Evolutionary conservation across 2,888 invertebrate genomes (phyloP).

Genomic region (Cataglyphis cursor): DNA sequence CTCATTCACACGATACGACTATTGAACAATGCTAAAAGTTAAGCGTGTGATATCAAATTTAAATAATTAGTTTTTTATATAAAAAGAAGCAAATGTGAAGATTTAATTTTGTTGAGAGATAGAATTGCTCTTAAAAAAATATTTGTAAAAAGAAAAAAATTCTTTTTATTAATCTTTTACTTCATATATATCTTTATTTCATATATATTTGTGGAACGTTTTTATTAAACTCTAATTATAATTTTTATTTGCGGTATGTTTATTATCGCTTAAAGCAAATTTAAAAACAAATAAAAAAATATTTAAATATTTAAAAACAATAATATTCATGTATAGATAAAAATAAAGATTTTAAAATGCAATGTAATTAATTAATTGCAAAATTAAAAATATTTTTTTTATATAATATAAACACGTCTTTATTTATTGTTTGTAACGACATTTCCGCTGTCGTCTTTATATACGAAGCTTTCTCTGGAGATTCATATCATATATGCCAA

Average conservation of each 20-base stretch:
- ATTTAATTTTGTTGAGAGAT: not conserved
- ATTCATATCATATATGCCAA: slow-evolving; percentile 61
- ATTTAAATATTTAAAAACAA: not conserved
- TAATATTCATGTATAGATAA: not conserved
- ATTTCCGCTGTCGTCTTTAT: not conserved
- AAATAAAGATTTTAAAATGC: not conserved
- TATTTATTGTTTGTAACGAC: not conserved
- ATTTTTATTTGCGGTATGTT: not conserved
- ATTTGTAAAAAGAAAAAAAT: not conserved
- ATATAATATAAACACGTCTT: not conserved
- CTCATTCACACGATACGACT: slow-evolving; percentile 1
- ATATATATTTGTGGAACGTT: not conserved
- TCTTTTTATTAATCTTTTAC: not conserved
- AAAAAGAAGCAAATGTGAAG: not conserved
- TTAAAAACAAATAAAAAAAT: not conserved
- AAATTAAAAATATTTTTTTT: not conserved
- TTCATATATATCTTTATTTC: not conserved
- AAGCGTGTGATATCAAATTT: not conserved
- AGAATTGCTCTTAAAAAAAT: not conserved
- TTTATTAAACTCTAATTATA: not conserved
- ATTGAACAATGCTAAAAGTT: slow-evolving; percentile 3
- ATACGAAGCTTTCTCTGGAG: slow-evolving; percentile 19
- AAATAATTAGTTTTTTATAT: not conserved
- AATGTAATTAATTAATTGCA: not conserved
- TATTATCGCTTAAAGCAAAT: not conserved